These are phyloP conservation scores for Tanytarsus gracilentus DNA, from an alignment of 2,888 invertebrate genomes.

Conservation along the genomic window DNA sequence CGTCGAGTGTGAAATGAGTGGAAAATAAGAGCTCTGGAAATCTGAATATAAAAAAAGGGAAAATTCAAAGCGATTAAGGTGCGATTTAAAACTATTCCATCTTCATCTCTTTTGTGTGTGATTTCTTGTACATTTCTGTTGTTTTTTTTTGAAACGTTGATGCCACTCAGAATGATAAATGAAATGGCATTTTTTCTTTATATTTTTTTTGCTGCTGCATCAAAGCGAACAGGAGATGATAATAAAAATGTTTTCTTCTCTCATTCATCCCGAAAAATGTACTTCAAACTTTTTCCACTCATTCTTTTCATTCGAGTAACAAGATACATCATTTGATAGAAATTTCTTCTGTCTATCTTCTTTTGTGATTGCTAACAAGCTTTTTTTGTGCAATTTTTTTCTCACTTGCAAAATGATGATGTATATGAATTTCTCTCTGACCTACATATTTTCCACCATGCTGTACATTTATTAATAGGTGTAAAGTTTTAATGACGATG, in stretches of 20 bases:
- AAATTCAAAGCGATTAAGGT: constrained; percentile 18
- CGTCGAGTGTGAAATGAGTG: constrained; percentile 10
- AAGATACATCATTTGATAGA: constrained; percentile 15
- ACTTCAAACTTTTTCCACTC: background rate
- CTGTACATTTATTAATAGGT: too few species aligned
- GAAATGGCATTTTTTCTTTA: constrained; percentile 15
- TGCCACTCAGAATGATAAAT: constrained; percentile 14
- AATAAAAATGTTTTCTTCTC: constrained; percentile 12
- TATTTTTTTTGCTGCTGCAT: constrained; percentile 1
- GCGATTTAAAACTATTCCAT: constrained; percentile 27
- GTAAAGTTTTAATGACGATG: too few species aligned
- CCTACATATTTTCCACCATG: constrained; percentile 5
- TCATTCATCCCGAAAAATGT: too few species aligned
- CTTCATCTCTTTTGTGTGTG: constrained; percentile 1
- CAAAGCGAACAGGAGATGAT: constrained; percentile 8
- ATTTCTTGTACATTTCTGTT: background rate
- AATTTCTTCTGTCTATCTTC: background rate
- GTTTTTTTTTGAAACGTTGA: background rate
- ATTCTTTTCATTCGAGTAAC: background rate
- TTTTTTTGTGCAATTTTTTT: background rate
- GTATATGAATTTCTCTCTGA: constrained; percentile 1
- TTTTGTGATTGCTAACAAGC: constrained; percentile 11
- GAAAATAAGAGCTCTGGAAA: background rate
- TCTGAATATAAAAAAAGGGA: constrained; percentile 15
- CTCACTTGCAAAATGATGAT: background rate